Base-by-base conservation (phyloP, 2,888 invertebrate genomes). In the Eupsilia transversa region DNA sequence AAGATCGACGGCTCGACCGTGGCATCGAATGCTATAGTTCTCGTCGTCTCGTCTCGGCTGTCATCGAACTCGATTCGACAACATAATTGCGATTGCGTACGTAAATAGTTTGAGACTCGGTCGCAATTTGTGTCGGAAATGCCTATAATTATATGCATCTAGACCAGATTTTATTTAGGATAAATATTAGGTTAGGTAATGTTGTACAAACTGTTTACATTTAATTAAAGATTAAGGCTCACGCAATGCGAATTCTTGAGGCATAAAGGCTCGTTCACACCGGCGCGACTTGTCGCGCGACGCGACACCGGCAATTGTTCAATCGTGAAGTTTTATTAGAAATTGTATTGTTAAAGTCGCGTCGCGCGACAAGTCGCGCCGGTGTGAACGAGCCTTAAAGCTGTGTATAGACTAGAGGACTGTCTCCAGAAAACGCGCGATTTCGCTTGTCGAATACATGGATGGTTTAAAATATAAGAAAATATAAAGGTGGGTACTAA, bases 1-100 rank as follows among this genome's bases (percentile, higher is more conserved):
- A 94, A 94, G 94, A 89, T 82, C 94, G 85, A 35, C 72, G 57
- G 66, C 72, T 72, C 89, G 94, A 80, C 94, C 94, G 89, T 94
- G 93, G 93, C 94, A 93, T 91, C 91, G 89, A 92, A 86, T 90
- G 84, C 75, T 82, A 74, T 82, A 78, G 70, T 69, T 84, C 82
- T 87, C 79, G 76, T 56, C 56, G 70, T 64, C 64, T 76, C 64
- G 78, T 87, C 83, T 88, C 79, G 69, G 80, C 91, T 92, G 91
- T 91, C 91, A 91, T 91, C 91, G 91, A 91, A 91, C 91, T 90
- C 85, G 79, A 86, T 84, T 86, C 80, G 86, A 89, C 84, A 84
- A 49, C 70, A 82, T 87, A 80, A 86, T 88, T 86, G 67, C 75
- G 59, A 75, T 77, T 77, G 64, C 64, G 72, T 60, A 67, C 60